Evolutionary conservation across 92 coral and sea anemone species (phyloP).

Genomic region (Desmophyllum pertusum): DNA sequence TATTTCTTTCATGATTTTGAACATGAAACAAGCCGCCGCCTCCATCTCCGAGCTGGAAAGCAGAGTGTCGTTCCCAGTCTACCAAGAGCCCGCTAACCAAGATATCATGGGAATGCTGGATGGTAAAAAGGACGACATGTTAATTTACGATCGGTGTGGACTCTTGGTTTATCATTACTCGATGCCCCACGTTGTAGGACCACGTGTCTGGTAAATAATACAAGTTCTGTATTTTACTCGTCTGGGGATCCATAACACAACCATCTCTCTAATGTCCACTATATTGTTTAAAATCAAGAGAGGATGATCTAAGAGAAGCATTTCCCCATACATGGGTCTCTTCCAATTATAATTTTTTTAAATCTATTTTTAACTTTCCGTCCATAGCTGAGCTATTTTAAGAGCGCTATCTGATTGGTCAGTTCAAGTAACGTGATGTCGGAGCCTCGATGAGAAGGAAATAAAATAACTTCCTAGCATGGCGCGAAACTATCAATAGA

Average conservation of each 20-base stretch:
- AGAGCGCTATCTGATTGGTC: too few relatives aligned
- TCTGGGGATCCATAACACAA: not conserved
- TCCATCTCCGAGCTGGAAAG: constrained; percentile 32
- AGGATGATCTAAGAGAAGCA: too few relatives aligned
- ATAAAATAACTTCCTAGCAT: too few relatives aligned
- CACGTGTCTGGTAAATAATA: constrained; percentile 23
- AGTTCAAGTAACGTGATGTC: too few relatives aligned
- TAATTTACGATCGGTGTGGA: constrained; percentile 82
- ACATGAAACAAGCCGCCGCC: constrained; percentile 47
- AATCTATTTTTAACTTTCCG: too few relatives aligned
- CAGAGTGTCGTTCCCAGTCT: constrained; percentile 68
- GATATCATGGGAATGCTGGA: constrained; percentile 49
- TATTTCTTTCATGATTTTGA: constrained; percentile 76
- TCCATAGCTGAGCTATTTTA: too few relatives aligned
- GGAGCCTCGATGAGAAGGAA: too few relatives aligned
- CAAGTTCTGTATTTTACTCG: not conserved
- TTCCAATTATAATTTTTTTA: too few relatives aligned
- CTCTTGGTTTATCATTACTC: constrained; percentile 63
- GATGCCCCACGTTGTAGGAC: constrained; percentile 56
- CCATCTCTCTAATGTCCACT: not conserved
- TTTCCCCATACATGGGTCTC: too few relatives aligned
- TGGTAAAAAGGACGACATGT: constrained; percentile 62
- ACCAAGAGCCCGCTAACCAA: constrained; percentile 58
- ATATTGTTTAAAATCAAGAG: too few relatives aligned
- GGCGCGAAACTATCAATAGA: too few relatives aligned